These are phyloP conservation scores for Melanostoma scalare DNA, from an alignment of 2,888 invertebrate species.

Conservation along the genomic window DNA sequence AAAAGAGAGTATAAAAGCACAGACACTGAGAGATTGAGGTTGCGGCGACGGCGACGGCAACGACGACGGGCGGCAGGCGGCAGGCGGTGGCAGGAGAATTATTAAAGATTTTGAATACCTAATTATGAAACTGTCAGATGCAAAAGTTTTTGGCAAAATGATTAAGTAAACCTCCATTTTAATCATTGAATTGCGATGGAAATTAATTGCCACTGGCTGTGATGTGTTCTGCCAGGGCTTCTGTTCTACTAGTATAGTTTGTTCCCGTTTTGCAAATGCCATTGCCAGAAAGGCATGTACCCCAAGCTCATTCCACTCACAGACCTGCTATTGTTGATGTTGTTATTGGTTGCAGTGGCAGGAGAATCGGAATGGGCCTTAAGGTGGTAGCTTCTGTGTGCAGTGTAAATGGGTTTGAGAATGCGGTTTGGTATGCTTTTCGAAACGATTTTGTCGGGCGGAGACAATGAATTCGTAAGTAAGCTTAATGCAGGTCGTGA, in stretches of 20 bases:
- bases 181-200: constrained; percentile 73
- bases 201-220: constrained; percentile 73
- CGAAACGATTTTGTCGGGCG: constrained; percentile 13
- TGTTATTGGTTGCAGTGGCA: constrained; percentile 45
- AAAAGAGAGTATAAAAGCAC: constrained; percentile 31
- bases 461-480: constrained; percentile 70
- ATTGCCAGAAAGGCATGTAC: constrained; percentile 63
- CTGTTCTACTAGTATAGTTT: constrained; percentile 60
- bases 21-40: constrained; percentile 17
- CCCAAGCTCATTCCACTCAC: background rate
- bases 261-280: constrained; percentile 57
- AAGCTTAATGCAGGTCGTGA: constrained; percentile 70
- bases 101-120: constrained; percentile 83
- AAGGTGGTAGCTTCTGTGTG: constrained; percentile 15
- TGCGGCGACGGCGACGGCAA: constrained; percentile 34
- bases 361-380: background rate
- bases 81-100: constrained; percentile 73
- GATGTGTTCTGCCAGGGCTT: constrained; percentile 68
- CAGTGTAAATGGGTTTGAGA: constrained; percentile 43
- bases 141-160: constrained; percentile 79
- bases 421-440: constrained; percentile 56
- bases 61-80: constrained; percentile 74
- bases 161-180: constrained; percentile 73
- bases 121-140: constrained; percentile 83
- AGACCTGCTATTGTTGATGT: constrained; percentile 48